phyloP scores from a whole-genome alignment of 2,797 vertebrate species.

The Aselliscus stoliczkanus region DNA sequence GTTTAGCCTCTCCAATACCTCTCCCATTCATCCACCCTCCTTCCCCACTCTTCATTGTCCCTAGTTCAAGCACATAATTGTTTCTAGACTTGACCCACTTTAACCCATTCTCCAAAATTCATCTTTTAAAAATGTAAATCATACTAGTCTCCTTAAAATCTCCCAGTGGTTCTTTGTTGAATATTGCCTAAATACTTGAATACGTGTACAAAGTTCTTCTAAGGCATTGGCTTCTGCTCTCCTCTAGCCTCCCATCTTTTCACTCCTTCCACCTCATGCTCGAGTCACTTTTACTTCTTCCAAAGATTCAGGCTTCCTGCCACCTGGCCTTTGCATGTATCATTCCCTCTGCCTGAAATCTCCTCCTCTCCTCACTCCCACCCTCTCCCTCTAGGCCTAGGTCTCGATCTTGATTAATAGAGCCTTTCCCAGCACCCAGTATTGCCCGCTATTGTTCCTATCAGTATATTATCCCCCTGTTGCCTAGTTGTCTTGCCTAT shows the following conservation, averaged over 20 bases:
- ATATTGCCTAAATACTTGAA: background rate
- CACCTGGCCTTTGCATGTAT: background rate
- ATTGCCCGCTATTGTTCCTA: background rate
- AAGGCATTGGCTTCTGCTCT: background rate
- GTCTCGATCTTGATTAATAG: background rate
- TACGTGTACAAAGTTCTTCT: rapidly evolving
- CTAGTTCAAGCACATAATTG: background rate
- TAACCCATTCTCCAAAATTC: background rate
- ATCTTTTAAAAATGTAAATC: background rate
- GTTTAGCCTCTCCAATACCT: background rate
- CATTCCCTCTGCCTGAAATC: background rate
- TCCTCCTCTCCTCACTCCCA: background rate
- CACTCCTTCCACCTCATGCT: background rate
- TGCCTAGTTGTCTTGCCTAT: background rate
- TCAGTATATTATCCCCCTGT: background rate
- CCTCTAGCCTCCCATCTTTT: background rate
- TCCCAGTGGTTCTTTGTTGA: background rate
- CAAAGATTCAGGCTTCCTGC: background rate
- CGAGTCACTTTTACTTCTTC: background rate
- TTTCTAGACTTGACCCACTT: background rate
- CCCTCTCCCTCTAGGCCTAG: background rate
- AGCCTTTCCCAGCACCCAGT: background rate
- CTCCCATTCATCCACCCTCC: too few species aligned
- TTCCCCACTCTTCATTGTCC: background rate
- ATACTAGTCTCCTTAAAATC: background rate